These are phyloP conservation scores for Drosophila quadrilineata DNA, from an alignment of 1,140 invertebrate genomes.

Conservation along the genomic window DNA sequence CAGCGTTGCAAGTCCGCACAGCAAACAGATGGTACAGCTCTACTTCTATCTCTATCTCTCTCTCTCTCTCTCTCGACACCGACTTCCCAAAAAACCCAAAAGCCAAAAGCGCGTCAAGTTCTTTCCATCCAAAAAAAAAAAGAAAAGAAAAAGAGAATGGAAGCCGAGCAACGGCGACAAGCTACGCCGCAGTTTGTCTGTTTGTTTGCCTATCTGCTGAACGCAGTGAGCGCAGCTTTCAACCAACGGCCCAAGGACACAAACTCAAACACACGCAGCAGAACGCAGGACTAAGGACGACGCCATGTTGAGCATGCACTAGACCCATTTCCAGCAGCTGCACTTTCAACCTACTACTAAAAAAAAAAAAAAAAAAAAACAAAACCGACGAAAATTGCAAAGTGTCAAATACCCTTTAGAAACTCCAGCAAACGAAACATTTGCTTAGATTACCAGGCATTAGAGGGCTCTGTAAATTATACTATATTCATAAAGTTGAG, in stretches of 20 bases:
- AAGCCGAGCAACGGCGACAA: constrained; percentile 49
- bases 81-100: background rate
- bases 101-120: constrained; percentile 18
- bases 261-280: background rate
- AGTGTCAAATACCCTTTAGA: constrained; percentile 3
- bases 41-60: background rate
- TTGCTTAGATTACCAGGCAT: no score
- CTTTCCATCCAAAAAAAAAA: no score
- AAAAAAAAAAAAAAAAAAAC: constrained; percentile 9
- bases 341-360: constrained; percentile 19
- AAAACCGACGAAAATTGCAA: constrained; percentile 12
- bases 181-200: constrained; percentile 35
- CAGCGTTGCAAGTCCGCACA: constrained; percentile 17
- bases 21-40: background rate
- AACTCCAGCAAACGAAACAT: background rate
- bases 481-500: no score
- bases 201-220: constrained; percentile 61
- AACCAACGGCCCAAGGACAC: constrained; percentile 17
- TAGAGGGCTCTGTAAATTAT: no score
- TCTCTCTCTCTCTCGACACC: background rate
- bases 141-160: no score
- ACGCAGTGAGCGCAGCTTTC: constrained; percentile 18
- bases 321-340: constrained; percentile 56
- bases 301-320: constrained; percentile 60
- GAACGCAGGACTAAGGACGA: constrained; percentile 32